These are phyloP conservation scores for Virgularia gustaviana DNA, from an alignment of 92 coral and sea anemone species.

Conservation along the genomic window DNA sequence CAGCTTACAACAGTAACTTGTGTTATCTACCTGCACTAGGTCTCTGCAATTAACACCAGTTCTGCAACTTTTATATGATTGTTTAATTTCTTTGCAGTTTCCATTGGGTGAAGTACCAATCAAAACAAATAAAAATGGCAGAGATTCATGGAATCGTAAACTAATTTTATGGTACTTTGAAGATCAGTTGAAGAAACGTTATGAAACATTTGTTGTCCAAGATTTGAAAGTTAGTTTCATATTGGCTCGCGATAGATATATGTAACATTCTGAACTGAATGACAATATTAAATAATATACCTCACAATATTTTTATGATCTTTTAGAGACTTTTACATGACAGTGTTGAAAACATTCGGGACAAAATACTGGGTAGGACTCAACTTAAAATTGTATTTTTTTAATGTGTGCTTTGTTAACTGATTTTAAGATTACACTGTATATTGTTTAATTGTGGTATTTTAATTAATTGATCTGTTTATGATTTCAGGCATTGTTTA, in stretches of 20 bases:
- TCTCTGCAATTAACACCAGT: no score
- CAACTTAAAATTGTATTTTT: not conserved
- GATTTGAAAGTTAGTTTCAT: slow-evolving; percentile 64
- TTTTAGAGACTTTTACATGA: slow-evolving; percentile 83
- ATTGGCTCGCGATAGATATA: no score
- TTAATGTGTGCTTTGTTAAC: no score
- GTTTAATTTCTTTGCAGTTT: slow-evolving; percentile 52
- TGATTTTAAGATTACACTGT: no score
- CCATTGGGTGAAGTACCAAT: slow-evolving; percentile 50
- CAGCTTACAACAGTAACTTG: no score
- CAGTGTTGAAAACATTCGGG: slow-evolving; percentile 77
- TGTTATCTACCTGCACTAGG: no score
- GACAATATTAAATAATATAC: no score
- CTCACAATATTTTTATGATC: slow-evolving; percentile 8
- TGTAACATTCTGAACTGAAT: no score
- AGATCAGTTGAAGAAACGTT: slow-evolving; percentile 73
- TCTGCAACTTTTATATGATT: not conserved
- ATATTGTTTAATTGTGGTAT: not conserved
- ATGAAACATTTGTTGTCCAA: slow-evolving; percentile 68
- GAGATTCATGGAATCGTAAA: slow-evolving; percentile 61
- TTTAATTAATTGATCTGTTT: not conserved
- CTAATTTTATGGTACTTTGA: slow-evolving; percentile 84
- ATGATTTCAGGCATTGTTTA: slow-evolving; percentile 61
- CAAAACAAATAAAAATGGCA: slow-evolving; percentile 44
- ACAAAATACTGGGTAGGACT: slow-evolving; percentile 71